Evolutionary conservation across 2,888 invertebrate genomes (phyloP).

Genomic region (Spilarctia lutea): DNA sequence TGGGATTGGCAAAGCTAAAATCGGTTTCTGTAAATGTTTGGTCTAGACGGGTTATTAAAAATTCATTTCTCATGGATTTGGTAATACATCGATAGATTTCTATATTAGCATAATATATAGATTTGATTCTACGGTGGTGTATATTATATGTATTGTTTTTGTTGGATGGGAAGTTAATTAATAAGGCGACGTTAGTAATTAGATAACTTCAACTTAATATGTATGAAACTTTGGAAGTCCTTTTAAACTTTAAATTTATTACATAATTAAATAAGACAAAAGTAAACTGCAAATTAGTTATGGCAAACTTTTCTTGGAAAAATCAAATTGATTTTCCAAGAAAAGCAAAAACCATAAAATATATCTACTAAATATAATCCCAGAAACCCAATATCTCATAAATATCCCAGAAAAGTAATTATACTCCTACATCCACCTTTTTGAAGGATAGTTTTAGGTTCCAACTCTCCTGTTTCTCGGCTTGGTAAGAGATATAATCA

Average conservation of each 20-base stretch:
- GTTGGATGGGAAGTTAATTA: conserved; percentile 7
- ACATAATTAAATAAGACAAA: too few species aligned
- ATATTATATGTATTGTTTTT: conserved; percentile 11
- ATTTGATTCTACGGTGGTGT: conserved; percentile 15
- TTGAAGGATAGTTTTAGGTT: too few species aligned
- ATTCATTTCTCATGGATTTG: conserved; percentile 74
- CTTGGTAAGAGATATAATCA: too few species aligned
- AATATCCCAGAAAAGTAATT: background rate
- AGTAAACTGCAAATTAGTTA: too few species aligned
- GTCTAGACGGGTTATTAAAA: conserved; percentile 85
- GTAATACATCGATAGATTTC: conserved; percentile 59
- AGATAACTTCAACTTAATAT: conserved; percentile 17
- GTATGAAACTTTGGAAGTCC: conserved; percentile 16
- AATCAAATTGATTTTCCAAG: background rate
- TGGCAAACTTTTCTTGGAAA: too few species aligned
- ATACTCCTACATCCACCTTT: too few species aligned
- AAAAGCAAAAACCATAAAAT: too few species aligned
- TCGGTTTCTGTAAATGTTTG: conserved; percentile 68
- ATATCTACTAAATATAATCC: too few species aligned
- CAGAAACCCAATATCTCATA: background rate
- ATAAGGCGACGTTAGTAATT: conserved; percentile 20
- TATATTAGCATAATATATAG: conserved; percentile 34
- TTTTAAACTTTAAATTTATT: too few species aligned
- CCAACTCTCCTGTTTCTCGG: too few species aligned
- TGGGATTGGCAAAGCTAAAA: conserved; percentile 73